Percentiles rank a stretch among this genome's conserved stretches.
Evolutionary conservation across 2,113 vertebrate genomes (phyloP).

Genomic region (Myotis davidii): DNA sequence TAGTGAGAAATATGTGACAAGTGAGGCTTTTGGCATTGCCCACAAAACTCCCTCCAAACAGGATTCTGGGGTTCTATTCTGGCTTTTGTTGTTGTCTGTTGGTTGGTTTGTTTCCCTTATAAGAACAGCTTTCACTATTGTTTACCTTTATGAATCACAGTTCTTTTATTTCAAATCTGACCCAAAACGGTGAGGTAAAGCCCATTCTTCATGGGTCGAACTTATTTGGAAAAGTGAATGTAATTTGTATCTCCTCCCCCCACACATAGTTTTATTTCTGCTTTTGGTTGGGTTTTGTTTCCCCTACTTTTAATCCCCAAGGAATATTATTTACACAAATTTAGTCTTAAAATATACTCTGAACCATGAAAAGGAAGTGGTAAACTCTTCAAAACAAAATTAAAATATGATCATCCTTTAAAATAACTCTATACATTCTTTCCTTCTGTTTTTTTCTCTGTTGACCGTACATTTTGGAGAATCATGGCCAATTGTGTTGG

Average conservation of each 20-base stretch:
- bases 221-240: constrained; percentile 44
- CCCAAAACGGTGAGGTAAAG: not conserved
- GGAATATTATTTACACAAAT: constrained; percentile 44
- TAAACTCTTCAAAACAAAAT: constrained; percentile 47
- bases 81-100: not conserved
- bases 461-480: constrained; percentile 42
- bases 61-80: not conserved
- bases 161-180: constrained; percentile 47
- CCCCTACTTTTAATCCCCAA: constrained; percentile 51
- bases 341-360: constrained; percentile 56
- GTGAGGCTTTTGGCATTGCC: not conserved
- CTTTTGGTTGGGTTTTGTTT: constrained; percentile 44
- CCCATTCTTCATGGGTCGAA: constrained; percentile 26
- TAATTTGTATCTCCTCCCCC: not conserved
- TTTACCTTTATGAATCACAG: constrained; percentile 15
- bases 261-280: constrained; percentile 23
- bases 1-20: not conserved
- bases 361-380: constrained; percentile 38
- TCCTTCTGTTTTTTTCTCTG: constrained; percentile 37
- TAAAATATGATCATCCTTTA: constrained; percentile 49
- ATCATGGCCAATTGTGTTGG: not conserved
- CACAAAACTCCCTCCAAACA: not conserved
- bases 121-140: not conserved
- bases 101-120: not conserved
- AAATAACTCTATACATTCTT: constrained; percentile 8